Base-by-base conservation (phyloP, 2,113 vertebrate genomes). In the Platycercus adscitus region DNA sequence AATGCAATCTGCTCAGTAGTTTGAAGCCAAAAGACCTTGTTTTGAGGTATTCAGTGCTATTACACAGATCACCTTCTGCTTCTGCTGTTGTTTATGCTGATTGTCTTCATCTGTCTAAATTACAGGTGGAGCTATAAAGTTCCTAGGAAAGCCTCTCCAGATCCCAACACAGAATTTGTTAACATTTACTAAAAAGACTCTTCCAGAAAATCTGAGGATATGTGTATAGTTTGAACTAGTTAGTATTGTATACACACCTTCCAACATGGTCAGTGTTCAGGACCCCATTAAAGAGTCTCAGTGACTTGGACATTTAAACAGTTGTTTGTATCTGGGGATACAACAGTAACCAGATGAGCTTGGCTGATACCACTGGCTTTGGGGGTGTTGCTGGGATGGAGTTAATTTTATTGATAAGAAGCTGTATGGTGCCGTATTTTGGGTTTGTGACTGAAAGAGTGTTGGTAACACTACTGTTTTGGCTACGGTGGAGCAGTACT, bases 11-110 rank as follows among this genome's bases (percentile, higher is more conserved):
- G 89, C 76, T 95, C 64, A 49, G 24, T 21, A 73, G 55, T 93
- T 95, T 75, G 82, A 91, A 94, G 94, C 93, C 94, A 95, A 90
- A 96, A 90, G 17, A 82, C 21, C 63, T 93, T 86, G 82, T 86
- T 93, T 93, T 89, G 68, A 71, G 76, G 47, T 93, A 88, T 63
- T 83, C 80, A 33, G 50, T 81, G 50, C 24, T 85, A 81, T 88
- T 93, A 83, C 68, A 88, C 33, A 80, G 75, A 96, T 95, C 94
- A 50, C 71, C 71, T 96, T 96, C 90, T 97, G 89, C 47, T 77
- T 95, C 88, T 95, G 86, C 88, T 88, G 61, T 86, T 92, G 63
- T 83, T 95, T 25, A 37, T 43, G 52, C 68, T 94, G 71, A 91
- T 93, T 92, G 33, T 43, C 29, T 17, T 96, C 85, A 86, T 96